Evolutionary conservation across 2,113 vertebrate genomes (phyloP), one percentile per base, ranked within the genome.

Genomic region (Zingel zingel): DNA sequence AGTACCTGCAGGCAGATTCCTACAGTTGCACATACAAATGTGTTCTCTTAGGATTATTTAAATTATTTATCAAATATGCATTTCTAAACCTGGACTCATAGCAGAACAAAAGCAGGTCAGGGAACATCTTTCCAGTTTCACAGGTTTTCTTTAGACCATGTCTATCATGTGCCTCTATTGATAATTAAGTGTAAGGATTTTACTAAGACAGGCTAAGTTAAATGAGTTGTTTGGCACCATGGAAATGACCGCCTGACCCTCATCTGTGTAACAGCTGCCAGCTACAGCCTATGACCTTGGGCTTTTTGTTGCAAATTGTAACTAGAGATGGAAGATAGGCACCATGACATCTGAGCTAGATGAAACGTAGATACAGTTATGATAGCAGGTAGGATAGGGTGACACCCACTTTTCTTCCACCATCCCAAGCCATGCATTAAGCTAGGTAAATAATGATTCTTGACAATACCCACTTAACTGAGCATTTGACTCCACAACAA

Each of bases 231-330:
- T 64, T 68, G 36, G 21, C 74, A 30, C 56, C 77, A 79, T 83
- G 59, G 25, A 70, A 80, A 87, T 81, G 23, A 88, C 78, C 69
- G 25, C 7, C 21, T 66, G 56, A 84, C 73, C 84, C 48, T 77
- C 65, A 66, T 81, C 6, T 83, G 65, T 73, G n/a, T 66, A 74
- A 71, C 58, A 83, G 67, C 79, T 79, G 68, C 61, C 74, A 57
- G 25, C 68, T 77, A 43, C n/a, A 69, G 54, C 78, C 84, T 76
- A 54, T 84, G 81, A 88, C 81, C 78, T 45, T 69, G 61, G 36
- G 54, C 53, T 80, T 72, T 88, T 85, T 91, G 92, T 91, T 86
- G 77, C 79, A 74, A 67, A 82, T 23, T 84, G 91, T 91, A 93
- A 93, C 66, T 25, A 51, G 87, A 93, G 83, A 81, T 75, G 81